Evolutionary conservation across 2,888 invertebrate genomes (phyloP).

Genomic region (Apamea sordens): DNA sequence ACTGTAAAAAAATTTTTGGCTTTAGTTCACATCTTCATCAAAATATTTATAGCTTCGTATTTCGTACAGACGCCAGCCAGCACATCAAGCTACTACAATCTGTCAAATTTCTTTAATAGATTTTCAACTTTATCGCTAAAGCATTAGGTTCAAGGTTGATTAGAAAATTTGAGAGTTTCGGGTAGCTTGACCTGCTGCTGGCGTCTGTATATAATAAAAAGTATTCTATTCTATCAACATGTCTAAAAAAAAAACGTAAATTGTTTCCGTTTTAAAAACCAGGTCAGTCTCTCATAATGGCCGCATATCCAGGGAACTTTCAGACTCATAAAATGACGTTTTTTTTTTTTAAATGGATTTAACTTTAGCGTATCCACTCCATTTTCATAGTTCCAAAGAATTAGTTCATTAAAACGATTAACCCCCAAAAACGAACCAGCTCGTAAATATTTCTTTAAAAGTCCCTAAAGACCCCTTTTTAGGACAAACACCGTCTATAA

Average conservation of each 20-base stretch:
- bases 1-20: not conserved
- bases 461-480: not conserved
- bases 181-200: too few relatives aligned
- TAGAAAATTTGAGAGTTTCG: too few relatives aligned
- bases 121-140: too few relatives aligned
- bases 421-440: not conserved
- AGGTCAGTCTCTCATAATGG: not conserved
- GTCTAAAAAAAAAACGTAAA: too few relatives aligned
- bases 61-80: not conserved
- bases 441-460: not conserved
- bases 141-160: too few relatives aligned
- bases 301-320: not conserved
- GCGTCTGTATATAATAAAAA: too few relatives aligned
- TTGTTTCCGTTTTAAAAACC: not conserved
- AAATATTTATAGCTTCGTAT: not conserved
- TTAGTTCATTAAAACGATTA: not conserved
- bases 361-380: not conserved
- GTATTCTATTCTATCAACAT: too few relatives aligned
- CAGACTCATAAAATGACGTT: not conserved
- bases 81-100: too few relatives aligned
- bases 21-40: not conserved
- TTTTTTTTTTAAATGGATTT: too few relatives aligned
- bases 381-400: not conserved
- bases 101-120: too few relatives aligned
- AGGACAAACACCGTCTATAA: too few relatives aligned